Evolutionary conservation across 2,113 vertebrate genomes (phyloP).

Genomic region (Eolophus roseicapilla): DNA sequence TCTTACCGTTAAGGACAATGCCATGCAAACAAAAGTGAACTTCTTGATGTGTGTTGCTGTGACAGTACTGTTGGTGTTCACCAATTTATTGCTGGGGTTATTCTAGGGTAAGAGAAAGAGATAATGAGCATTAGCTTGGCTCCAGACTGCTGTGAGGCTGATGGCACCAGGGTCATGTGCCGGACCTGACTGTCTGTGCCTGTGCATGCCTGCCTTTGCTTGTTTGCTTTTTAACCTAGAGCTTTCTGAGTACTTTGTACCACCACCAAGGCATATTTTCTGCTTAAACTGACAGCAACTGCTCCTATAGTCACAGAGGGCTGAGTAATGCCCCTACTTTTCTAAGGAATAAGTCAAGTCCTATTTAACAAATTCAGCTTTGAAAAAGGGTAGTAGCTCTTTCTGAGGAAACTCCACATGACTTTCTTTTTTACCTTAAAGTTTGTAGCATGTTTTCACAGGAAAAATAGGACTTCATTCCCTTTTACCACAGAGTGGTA

Average conservation of each 20-base stretch:
- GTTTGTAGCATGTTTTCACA: not conserved
- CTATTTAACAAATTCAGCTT: not conserved
- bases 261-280: not conserved
- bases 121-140: slow-evolving; percentile 5
- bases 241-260: slow-evolving; percentile 4
- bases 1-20: slow-evolving; percentile 92
- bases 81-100: slow-evolving; percentile 92
- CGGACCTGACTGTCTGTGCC: not conserved
- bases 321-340: not conserved
- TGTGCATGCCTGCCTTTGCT: not conserved
- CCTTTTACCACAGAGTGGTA: not conserved
- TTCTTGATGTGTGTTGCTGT: slow-evolving; percentile 90
- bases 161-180: not conserved
- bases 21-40: slow-evolving; percentile 94
- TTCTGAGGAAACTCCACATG: not conserved
- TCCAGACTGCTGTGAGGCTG: not conserved
- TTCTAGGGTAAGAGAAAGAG: slow-evolving; percentile 77
- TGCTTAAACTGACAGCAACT: not conserved
- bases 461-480: not conserved
- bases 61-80: slow-evolving; percentile 75
- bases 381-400: not conserved
- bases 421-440: not conserved
- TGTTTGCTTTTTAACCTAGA: slow-evolving; percentile 34
- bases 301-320: not conserved
- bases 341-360: not conserved